These are phyloP conservation scores for Hydrolagus affinis DNA, from an alignment of 2,113 vertebrate genomes.

Conservation along the genomic window DNA sequence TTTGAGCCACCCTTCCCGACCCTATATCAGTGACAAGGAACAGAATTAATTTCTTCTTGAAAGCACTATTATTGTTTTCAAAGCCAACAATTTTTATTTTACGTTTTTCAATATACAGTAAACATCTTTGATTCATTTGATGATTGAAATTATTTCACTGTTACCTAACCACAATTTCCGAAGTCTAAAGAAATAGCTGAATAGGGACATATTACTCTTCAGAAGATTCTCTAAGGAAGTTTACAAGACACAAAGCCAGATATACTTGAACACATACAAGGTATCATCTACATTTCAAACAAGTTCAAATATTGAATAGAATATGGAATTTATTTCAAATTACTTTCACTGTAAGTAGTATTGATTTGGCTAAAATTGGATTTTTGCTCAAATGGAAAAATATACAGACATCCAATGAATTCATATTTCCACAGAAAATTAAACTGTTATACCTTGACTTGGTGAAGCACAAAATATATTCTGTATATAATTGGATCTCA, in stretches of 20 bases:
- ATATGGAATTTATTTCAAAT: conserved; percentile 29
- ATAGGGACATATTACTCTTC: no score
- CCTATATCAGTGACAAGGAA: no score
- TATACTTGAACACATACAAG: not conserved
- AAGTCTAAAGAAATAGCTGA: no score
- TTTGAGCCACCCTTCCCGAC: not conserved
- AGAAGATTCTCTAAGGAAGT: no score
- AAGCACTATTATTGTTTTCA: no score
- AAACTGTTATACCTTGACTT: conserved; percentile 44
- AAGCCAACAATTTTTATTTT: no score
- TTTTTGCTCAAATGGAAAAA: conserved; percentile 54
- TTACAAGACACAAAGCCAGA: not conserved
- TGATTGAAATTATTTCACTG: no score
- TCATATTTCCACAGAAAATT: conserved; percentile 54
- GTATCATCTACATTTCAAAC: conserved; percentile 29
- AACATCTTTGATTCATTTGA: no score
- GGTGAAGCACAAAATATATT: conserved; percentile 48
- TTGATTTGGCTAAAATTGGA: conserved; percentile 54
- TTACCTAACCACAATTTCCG: no score
- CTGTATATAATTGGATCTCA: conserved; percentile 44
- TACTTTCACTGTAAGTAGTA: conserved; percentile 38
- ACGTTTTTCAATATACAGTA: no score
- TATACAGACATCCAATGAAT: conserved; percentile 48
- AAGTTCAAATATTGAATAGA: conserved; percentile 33
- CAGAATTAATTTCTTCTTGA: no score